Base-by-base conservation (phyloP, 1,140 invertebrate genomes). In the Drosophila equinoxialis region DNA sequence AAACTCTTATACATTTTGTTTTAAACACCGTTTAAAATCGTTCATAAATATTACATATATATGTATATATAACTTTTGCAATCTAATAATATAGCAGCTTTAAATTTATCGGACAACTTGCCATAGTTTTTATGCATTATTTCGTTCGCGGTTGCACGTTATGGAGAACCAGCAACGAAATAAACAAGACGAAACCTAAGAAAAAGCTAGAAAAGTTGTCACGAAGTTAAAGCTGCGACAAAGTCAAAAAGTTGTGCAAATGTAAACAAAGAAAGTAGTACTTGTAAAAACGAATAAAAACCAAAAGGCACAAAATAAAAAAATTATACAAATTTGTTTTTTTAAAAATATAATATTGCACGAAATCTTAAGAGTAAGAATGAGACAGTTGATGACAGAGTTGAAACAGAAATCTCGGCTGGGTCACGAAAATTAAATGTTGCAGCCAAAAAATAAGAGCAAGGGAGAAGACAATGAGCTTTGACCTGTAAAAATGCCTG, bases 401-500 rank as follows among this genome's bases (percentile, higher is more conserved):
- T n/a, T 13, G 37, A 23, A 8, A 23, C 17, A 51, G 17, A 51
- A 11, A 4, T 13, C 11, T 39, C 11, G 3, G 37, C 45, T 51
- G 45, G 45, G 45, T 51, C 45, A 23, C 8, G 8, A 51, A 51
- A 51, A 51, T 51, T 51, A 2, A 51, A 51, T 51, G 23, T 20
- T 51, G 11, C 17, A 48, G 7, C 20, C 17, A 51, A 10, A 51
- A 7, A 48, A 17, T 6, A 6, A 8, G 1, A 20, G 17, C 17
- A n/a, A 20, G 45, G 6, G 45, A 20, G 45, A 48, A 6, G 2
- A 45, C 1, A 72, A 74, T 76, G 67, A 77, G 73, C 71, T 67
- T 68, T 71, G 71, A 63, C 26, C 42, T 65, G 23, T 39, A 17
- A 48, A 2, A 37, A 30, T 54, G 81, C 62, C 74, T 72, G 78